Evolutionary conservation across 2,113 vertebrate genomes (phyloP).

Genomic region (Sinocyclocheilus anophthalmus): DNA sequence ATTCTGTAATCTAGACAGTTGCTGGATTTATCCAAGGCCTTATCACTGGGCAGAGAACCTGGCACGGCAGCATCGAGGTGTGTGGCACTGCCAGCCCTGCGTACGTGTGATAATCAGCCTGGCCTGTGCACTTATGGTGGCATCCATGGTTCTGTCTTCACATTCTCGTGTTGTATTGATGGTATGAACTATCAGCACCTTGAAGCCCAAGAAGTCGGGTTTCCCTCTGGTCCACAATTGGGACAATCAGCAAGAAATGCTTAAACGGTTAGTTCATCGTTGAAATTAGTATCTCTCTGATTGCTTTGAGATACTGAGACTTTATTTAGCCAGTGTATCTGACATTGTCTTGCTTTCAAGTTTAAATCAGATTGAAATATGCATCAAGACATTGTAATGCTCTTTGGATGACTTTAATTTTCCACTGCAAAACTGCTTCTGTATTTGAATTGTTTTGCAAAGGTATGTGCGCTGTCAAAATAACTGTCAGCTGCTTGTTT

Average conservation of each 20-base stretch:
- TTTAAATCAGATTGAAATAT: not conserved
- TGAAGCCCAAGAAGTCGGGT: not conserved
- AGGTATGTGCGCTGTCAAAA: not conserved
- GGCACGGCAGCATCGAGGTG: not conserved
- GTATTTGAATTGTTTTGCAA: not conserved
- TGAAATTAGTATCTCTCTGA: conserved; percentile 14
- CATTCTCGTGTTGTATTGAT: not conserved
- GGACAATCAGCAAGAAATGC: not conserved
- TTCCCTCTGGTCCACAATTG: not conserved
- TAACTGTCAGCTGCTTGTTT: not conserved
- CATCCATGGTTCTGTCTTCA: not conserved
- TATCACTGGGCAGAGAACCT: conserved; percentile 40
- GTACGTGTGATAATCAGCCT: not conserved
- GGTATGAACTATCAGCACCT: not conserved
- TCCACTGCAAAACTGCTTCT: not conserved
- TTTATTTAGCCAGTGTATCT: conserved; percentile 5
- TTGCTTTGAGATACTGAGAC: not conserved
- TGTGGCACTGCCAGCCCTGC: not conserved
- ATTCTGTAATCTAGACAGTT: conserved; percentile 37
- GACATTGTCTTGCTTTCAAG: not conserved
- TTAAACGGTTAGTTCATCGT: not conserved
- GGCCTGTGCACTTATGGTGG: not conserved
- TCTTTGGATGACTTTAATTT: not conserved
- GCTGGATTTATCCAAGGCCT: conserved; percentile 34
- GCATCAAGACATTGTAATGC: not conserved